phyloP scores from a whole-genome alignment of 2,888 invertebrate genomes.

The Blastobasis adustella region DNA sequence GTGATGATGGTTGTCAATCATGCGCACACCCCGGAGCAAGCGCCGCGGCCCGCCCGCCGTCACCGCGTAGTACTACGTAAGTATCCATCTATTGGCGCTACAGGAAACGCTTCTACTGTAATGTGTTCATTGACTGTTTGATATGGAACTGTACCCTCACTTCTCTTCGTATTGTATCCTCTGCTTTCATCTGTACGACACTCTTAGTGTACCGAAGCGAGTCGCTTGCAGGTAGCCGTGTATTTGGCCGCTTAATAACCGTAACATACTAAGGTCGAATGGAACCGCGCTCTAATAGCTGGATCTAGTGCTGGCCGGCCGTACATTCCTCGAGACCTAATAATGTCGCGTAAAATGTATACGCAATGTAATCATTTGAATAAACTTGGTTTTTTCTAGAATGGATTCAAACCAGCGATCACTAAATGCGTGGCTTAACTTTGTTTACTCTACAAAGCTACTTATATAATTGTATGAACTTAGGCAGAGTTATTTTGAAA shows the following conservation, averaged over 20 bases:
- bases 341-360: too few relatives aligned
- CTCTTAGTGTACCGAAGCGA: slow-evolving; percentile 43
- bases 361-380: too few relatives aligned
- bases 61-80: slow-evolving; percentile 56
- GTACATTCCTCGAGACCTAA: too few relatives aligned
- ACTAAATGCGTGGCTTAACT: too few relatives aligned
- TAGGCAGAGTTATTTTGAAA: too few relatives aligned
- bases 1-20: slow-evolving; percentile 73
- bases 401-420: too few relatives aligned
- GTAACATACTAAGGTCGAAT: slow-evolving; percentile 14
- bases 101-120: slow-evolving; percentile 49
- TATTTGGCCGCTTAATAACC: slow-evolving; percentile 37
- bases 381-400: too few relatives aligned
- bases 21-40: slow-evolving; percentile 64
- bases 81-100: slow-evolving; percentile 65
- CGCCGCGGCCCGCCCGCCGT: slow-evolving; percentile 57
- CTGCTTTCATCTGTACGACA: slow-evolving; percentile 51
- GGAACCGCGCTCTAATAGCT: too few relatives aligned
- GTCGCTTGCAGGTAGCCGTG: slow-evolving; percentile 39
- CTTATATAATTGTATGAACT: too few relatives aligned
- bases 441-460: too few relatives aligned
- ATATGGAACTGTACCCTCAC: slow-evolving; percentile 42
- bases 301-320: too few relatives aligned
- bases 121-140: slow-evolving; percentile 23
- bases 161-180: slow-evolving; percentile 61